These are phyloP conservation scores for Cactoblastis cactorum DNA, from an alignment of 2,888 invertebrate genomes.

Conservation along the genomic window DNA sequence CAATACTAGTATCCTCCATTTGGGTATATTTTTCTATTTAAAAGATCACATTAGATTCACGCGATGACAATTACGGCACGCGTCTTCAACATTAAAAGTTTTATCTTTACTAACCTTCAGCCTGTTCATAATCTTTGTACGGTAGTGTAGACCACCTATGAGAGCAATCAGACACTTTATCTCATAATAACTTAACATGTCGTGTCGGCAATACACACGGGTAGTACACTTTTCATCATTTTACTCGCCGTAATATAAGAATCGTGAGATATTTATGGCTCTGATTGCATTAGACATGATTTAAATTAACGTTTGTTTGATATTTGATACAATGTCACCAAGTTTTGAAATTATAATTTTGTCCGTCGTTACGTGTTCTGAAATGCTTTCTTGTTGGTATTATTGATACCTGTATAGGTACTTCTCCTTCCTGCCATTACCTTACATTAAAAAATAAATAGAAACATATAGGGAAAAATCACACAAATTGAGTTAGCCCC, in stretches of 20 bases:
- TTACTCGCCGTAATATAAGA: constrained; percentile 29
- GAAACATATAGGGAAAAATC: too few species aligned
- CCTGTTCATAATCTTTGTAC: constrained; percentile 35
- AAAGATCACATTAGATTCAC: constrained; percentile 10
- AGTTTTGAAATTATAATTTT: not conserved
- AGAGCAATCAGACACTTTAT: constrained; percentile 55
- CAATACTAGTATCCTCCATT: not conserved
- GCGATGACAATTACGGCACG: constrained; percentile 35
- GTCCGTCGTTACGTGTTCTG: too few species aligned
- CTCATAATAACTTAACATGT: constrained; percentile 38
- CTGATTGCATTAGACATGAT: not conserved
- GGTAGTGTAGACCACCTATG: constrained; percentile 63
- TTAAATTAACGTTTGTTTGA: not conserved
- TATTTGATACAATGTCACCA: not conserved
- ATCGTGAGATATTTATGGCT: constrained; percentile 35
- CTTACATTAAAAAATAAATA: too few species aligned
- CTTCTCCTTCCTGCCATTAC: too few species aligned
- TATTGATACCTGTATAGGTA: too few species aligned
- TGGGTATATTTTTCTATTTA: not conserved
- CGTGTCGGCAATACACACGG: constrained; percentile 23
- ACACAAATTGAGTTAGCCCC: too few species aligned
- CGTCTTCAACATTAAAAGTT: constrained; percentile 36
- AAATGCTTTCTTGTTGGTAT: too few species aligned
- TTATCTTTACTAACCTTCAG: constrained; percentile 31
- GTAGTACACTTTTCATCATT: constrained; percentile 22